Percentiles rank a stretch among this genome's conserved stretches.
These are phyloP conservation scores for Gerris lacustris DNA, from an alignment of 2,888 invertebrate genomes.

Conservation along the genomic window DNA sequence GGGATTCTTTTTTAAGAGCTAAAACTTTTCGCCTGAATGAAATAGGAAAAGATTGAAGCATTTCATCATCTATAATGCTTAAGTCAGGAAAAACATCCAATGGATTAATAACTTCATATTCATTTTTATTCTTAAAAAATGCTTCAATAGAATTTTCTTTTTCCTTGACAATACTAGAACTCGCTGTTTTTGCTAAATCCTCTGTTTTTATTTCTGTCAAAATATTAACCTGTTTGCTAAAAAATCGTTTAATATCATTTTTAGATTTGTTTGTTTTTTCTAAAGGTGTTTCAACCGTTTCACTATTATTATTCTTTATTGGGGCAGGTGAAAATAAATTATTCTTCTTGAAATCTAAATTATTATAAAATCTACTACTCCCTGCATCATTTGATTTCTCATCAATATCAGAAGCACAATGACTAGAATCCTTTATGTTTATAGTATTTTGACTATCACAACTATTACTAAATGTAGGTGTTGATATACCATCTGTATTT, in stretches of 20 bases:
- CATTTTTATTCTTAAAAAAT: slow-evolving; percentile 11
- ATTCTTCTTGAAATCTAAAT: not conserved
- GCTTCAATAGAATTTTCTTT: slow-evolving; percentile 18
- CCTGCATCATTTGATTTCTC: not conserved
- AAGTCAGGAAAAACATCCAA: slow-evolving; percentile 40
- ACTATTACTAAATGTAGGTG: not conserved
- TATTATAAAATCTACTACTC: not conserved
- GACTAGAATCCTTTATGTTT: too few species aligned
- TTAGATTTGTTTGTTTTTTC: not conserved
- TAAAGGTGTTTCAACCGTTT: not conserved
- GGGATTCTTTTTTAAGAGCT: not conserved
- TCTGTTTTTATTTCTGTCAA: slow-evolving; percentile 1
- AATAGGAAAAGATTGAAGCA: slow-evolving; percentile 37
- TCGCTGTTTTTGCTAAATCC: not conserved
- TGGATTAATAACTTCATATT: slow-evolving; percentile 29
- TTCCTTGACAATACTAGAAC: slow-evolving; percentile 13
- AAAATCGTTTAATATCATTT: not conserved
- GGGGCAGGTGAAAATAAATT: not conserved
- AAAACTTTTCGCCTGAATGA: slow-evolving; percentile 35
- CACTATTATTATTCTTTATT: not conserved
- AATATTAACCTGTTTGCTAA: not conserved
- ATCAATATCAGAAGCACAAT: not conserved
- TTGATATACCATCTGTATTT: not conserved
- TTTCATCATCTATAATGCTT: slow-evolving; percentile 36
- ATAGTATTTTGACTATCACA: not conserved